Evolutionary conservation across 2,888 invertebrate species (phyloP).

Genomic region (Rosalia funebris): DNA sequence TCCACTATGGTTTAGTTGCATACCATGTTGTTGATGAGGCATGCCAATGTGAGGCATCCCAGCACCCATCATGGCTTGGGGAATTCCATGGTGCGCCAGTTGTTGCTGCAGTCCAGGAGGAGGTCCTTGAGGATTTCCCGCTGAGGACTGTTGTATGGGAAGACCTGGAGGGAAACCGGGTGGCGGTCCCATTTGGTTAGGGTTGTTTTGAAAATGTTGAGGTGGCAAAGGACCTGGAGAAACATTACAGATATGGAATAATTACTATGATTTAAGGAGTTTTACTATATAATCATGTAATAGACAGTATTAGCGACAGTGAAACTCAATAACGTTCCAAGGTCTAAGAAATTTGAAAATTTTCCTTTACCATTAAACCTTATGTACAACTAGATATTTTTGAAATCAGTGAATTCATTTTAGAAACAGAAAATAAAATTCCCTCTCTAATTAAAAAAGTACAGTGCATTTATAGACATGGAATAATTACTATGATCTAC

Average conservation of each 20-base stretch:
- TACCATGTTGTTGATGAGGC: conserved; percentile 12
- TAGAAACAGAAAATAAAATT: no score
- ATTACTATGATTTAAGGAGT: not conserved
- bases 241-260: not conserved
- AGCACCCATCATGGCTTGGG: conserved; percentile 47
- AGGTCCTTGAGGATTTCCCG: conserved; percentile 40
- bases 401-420: no score
- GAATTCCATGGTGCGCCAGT: conserved; percentile 36
- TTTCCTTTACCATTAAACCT: no score
- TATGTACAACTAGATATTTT: no score
- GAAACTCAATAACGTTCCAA: no score
- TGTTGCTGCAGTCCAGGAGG: conserved; percentile 39
- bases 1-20: conserved; percentile 4
- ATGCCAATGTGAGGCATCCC: conserved; percentile 18
- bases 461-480: no score
- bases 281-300: not conserved
- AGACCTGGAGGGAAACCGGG: conserved; percentile 37
- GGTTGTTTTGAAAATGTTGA: conserved; percentile 33
- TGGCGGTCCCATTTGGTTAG: conserved; percentile 32
- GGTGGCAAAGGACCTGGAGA: conserved; percentile 47
- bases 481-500: not conserved
- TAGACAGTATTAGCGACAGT: no score
- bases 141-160: conserved; percentile 40
- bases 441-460: no score
- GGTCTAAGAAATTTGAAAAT: no score